Evolutionary conservation across 2,888 invertebrate species (phyloP).

Genomic region (Fragum fragum): DNA sequence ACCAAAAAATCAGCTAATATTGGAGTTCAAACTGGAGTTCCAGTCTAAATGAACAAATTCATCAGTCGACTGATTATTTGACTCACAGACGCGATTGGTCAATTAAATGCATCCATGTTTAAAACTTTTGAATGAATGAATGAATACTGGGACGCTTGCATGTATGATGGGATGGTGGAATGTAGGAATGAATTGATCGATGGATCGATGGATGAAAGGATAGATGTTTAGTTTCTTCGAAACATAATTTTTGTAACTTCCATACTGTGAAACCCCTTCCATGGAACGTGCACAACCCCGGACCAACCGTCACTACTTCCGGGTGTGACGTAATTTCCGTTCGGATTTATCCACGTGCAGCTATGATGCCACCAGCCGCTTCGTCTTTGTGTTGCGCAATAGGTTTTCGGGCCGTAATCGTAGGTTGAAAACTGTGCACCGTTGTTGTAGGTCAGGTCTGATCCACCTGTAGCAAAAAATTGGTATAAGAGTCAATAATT

Average conservation of each 20-base stretch:
- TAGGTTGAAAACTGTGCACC: slow-evolving; percentile 1
- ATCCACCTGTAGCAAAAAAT: neutral
- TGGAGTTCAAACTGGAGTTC: too few species aligned
- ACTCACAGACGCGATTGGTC: too few species aligned
- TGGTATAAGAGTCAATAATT: too few species aligned
- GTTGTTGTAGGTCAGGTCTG: slow-evolving; percentile 1
- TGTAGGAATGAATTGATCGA: too few species aligned
- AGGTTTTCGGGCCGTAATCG: neutral
- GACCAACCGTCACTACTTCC: slow-evolving; percentile 17
- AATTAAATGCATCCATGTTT: too few species aligned
- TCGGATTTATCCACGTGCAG: slow-evolving; percentile 26
- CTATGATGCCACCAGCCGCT: slow-evolving; percentile 13
- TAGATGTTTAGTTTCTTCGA: neutral
- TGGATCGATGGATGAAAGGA: too few species aligned
- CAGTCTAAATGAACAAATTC: too few species aligned
- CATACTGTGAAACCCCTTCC: slow-evolving; percentile 11
- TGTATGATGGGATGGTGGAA: too few species aligned
- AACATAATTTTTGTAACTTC: slow-evolving; percentile 21
- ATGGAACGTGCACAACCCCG: slow-evolving; percentile 5
- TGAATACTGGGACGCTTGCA: neutral
- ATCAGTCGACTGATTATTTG: too few species aligned
- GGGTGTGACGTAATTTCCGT: slow-evolving; percentile 21
- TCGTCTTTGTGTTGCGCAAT: neutral
- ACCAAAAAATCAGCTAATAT: too few species aligned
- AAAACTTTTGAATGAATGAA: neutral